These are phyloP conservation scores for Trypoxylon attenuatum DNA, from an alignment of 2,888 invertebrate species.

Conservation along the genomic window DNA sequence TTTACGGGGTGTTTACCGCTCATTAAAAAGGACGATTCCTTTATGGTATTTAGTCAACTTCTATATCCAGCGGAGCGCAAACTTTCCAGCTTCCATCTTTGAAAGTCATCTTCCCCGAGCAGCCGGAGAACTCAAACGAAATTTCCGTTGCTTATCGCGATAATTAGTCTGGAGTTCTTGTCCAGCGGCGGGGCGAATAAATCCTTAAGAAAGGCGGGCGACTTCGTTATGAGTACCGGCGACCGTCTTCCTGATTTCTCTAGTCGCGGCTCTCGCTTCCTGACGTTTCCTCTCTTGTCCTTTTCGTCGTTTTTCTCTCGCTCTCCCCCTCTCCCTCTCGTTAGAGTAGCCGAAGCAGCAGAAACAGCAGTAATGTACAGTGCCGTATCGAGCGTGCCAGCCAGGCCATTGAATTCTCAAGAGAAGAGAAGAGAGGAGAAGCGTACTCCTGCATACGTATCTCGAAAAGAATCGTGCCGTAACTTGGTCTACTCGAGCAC, in stretches of 20 bases:
- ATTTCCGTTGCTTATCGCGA: conserved; percentile 26
- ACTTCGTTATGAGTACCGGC: conserved; percentile 24
- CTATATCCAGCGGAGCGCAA: too few species aligned
- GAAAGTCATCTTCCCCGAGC: not conserved
- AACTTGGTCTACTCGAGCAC: conserved; percentile 56
- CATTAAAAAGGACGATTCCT: too few species aligned
- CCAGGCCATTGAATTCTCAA: conserved; percentile 50
- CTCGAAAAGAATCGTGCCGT: conserved; percentile 60
- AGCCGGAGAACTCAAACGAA: not conserved
- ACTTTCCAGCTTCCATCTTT: too few species aligned
- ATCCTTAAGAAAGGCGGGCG: conserved; percentile 6
- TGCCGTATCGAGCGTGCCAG: conserved; percentile 24
- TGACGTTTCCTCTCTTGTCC: not conserved
- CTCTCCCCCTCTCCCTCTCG: not conserved
- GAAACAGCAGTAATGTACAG: not conserved
- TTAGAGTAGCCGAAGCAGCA: not conserved
- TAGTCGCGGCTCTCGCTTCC: not conserved
- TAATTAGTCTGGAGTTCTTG: conserved; percentile 37
- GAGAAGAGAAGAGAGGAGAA: conserved; percentile 1
- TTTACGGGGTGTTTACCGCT: too few species aligned
- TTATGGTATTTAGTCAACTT: too few species aligned
- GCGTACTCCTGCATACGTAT: conserved; percentile 2
- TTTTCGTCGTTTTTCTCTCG: too few species aligned
- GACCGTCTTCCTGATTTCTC: conserved; percentile 31
- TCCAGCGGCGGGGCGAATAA: conserved; percentile 6